Conservation (phyloP, 2,113 vertebrate genomes). For the Macrotis lagotis region DNA sequence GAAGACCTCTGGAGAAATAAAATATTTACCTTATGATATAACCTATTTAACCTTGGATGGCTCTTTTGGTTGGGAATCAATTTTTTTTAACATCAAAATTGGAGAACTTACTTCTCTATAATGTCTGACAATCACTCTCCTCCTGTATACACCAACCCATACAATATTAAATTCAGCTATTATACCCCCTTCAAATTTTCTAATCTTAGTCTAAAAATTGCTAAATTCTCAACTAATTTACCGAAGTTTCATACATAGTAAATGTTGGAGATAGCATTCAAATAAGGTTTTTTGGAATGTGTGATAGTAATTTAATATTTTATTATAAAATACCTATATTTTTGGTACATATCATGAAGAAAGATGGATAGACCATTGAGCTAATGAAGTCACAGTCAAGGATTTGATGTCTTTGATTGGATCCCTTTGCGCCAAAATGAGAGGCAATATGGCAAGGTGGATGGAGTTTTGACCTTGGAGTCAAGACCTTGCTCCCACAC, state of each 20-base stretch:
- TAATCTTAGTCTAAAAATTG: background rate
- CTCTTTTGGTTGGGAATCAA: background rate
- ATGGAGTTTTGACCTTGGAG: background rate
- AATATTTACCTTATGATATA: background rate
- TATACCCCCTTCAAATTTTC: background rate
- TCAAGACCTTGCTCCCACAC: background rate
- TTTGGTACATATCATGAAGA: constrained; percentile 6
- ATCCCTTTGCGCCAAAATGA: background rate
- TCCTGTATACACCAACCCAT: background rate
- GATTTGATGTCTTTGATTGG: background rate
- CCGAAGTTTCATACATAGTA: background rate
- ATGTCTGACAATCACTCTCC: background rate
- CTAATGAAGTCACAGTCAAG: background rate
- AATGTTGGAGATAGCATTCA: background rate
- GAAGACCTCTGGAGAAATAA: background rate
- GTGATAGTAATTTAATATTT: constrained; percentile 3
- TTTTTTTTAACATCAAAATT: background rate
- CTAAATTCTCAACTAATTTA: background rate
- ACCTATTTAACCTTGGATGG: background rate
- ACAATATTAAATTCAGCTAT: background rate
- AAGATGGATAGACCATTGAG: constrained; percentile 24
- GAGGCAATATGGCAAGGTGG: background rate
- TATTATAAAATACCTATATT: background rate
- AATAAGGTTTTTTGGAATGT: constrained; percentile 18
- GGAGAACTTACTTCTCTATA: background rate